Percentiles rank a stretch among this genome's conserved stretches.
These are phyloP conservation scores for Tragelaphus strepsiceros DNA, from an alignment of 2,113 vertebrate genomes.

Conservation along the genomic window DNA sequence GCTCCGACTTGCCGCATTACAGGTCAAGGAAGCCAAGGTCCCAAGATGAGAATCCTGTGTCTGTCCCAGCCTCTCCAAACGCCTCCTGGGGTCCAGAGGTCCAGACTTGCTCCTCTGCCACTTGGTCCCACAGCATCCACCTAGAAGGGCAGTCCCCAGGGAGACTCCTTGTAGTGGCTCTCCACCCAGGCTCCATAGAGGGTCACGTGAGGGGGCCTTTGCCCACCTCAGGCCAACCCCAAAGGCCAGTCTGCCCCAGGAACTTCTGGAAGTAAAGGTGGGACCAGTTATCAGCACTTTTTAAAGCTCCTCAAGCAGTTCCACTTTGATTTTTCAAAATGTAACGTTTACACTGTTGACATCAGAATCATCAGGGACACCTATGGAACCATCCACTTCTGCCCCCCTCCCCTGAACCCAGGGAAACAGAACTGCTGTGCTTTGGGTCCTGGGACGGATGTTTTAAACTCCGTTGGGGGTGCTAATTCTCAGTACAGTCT, in stretches of 20 bases:
- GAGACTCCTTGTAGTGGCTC: fast-evolving
- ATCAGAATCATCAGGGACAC: too few species aligned
- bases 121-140: fast-evolving
- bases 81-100: neutral
- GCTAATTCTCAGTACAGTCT: fast-evolving
- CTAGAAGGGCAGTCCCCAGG: neutral
- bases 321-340: neutral
- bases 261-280: neutral
- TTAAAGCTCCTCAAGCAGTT: neutral
- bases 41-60: neutral
- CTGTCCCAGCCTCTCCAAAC: too few species aligned
- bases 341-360: neutral
- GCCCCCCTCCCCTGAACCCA: fast-evolving
- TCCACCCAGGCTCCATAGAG: neutral
- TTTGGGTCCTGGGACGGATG: neutral
- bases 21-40: neutral
- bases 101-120: neutral
- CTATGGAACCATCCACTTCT: neutral
- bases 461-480: neutral
- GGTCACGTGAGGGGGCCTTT: neutral
- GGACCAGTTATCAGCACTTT: neutral
- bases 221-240: neutral
- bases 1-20: neutral
- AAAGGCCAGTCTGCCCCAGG: fast-evolving
- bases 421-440: neutral